Evolutionary conservation across 2,113 vertebrate genomes (phyloP).

Genomic region (Myiagra hebetior): DNA sequence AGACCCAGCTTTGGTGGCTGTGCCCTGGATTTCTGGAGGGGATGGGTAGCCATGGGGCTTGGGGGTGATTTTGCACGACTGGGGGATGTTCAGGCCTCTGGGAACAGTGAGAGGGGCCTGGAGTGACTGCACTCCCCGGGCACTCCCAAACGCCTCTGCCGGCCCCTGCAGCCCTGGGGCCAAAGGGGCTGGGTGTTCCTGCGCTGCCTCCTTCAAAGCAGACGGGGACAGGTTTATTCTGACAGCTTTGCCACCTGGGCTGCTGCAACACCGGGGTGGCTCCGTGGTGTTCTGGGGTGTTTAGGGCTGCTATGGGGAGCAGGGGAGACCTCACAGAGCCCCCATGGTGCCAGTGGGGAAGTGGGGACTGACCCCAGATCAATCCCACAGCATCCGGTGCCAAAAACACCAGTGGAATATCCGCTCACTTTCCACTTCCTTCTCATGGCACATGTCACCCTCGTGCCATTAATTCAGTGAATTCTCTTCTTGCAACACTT

Average conservation of each 20-base stretch:
- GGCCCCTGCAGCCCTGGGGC: neutral
- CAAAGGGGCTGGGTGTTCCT: neutral
- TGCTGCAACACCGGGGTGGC: accelerated
- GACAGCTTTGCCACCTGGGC: neutral
- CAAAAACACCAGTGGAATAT: neutral
- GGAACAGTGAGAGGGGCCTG: neutral
- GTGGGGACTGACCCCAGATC: neutral
- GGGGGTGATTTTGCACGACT: accelerated
- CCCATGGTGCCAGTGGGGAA: neutral
- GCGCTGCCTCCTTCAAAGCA: neutral
- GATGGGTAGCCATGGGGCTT: accelerated
- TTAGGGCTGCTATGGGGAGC: neutral
- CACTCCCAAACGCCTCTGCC: neutral
- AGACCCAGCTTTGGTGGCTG: neutral
- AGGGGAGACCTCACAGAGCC: neutral
- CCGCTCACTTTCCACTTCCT: neutral
- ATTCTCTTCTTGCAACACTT: neutral
- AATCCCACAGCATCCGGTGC: neutral
- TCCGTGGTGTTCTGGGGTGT: neutral
- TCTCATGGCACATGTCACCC: accelerated
- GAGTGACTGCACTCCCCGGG: neutral
- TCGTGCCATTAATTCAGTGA: accelerated
- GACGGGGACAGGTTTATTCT: neutral
- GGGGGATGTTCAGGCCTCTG: neutral
- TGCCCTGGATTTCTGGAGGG: neutral